Evolutionary conservation across 2,888 invertebrate species (phyloP).

Genomic region (Athalia cordata): DNA sequence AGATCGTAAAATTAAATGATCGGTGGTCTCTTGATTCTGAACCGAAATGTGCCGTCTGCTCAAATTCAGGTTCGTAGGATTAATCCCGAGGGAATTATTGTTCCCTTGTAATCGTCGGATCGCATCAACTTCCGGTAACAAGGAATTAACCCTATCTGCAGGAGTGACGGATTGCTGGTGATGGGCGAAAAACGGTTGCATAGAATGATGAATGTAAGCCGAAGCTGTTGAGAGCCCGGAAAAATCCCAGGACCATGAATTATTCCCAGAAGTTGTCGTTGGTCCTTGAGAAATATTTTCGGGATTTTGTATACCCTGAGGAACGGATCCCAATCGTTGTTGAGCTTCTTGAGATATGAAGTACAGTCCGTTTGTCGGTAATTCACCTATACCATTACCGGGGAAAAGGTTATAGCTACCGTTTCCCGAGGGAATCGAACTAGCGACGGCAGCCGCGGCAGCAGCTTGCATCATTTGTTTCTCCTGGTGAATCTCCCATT

Average conservation of each 20-base stretch:
- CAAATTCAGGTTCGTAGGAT: neutral
- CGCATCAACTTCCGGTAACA: constrained; percentile 4
- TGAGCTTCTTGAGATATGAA: constrained; percentile 66
- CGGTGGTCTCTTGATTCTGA: neutral
- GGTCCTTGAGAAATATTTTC: constrained; percentile 8
- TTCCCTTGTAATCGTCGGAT: neutral
- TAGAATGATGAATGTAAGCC: constrained; percentile 23
- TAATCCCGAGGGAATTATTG: neutral
- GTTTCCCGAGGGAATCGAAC: constrained; percentile 24
- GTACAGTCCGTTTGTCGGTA: constrained; percentile 67
- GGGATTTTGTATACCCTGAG: constrained; percentile 9
- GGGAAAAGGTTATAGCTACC: too few species aligned
- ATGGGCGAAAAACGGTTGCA: constrained; percentile 33
- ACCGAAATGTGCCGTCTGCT: constrained; percentile 14
- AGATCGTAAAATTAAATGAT: neutral
- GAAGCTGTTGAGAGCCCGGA: constrained; percentile 10
- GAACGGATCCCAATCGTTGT: constrained; percentile 58
- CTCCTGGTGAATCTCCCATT: constrained; percentile 70
- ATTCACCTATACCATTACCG: too few species aligned
- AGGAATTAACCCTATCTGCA: too few species aligned
- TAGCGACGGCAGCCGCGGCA: constrained; percentile 58
- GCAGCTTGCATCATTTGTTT: constrained; percentile 67
- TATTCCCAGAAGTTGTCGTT: neutral
- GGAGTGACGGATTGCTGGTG: constrained; percentile 40
- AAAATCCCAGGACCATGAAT: constrained; percentile 33